A percentile compares a stretch with the other conserved stretches of the same genome.
Evolutionary conservation across 2,113 vertebrate genomes (phyloP).

Genomic region (Manacus vitellinus): DNA sequence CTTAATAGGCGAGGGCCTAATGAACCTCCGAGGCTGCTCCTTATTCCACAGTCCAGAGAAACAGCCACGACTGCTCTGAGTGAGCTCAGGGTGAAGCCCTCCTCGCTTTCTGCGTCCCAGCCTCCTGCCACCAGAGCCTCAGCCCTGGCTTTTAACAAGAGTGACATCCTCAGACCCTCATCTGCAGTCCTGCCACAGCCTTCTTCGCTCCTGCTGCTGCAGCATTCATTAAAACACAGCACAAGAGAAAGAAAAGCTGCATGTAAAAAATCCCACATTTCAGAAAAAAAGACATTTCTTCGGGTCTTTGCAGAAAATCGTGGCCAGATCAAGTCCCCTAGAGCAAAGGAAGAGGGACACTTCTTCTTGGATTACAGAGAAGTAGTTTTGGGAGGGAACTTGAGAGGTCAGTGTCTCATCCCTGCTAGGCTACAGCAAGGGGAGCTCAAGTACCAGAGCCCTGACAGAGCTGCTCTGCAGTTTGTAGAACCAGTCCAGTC

Average conservation of each 20-base stretch:
- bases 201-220: background rate
- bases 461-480: background rate
- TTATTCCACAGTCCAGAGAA: background rate
- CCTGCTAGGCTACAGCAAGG: background rate
- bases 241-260: background rate
- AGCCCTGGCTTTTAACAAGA: background rate
- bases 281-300: background rate
- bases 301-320: background rate
- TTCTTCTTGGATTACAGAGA: background rate
- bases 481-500: accelerated
- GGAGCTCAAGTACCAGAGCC: background rate
- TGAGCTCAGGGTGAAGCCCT: background rate
- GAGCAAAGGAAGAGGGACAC: background rate
- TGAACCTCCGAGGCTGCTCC: conserved; percentile 36
- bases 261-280: background rate
- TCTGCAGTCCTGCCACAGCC: background rate
- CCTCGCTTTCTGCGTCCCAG: background rate
- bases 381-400: background rate
- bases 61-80: conserved; percentile 21
- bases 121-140: background rate
- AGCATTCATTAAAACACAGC: background rate
- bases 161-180: background rate
- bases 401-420: background rate
- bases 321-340: accelerated
- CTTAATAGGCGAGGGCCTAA: conserved; percentile 42